Percentiles rank a stretch among this genome's conserved stretches.
Evolutionary conservation across 2,113 vertebrate genomes (phyloP).

Genomic region (Bettongia penicillata): DNA sequence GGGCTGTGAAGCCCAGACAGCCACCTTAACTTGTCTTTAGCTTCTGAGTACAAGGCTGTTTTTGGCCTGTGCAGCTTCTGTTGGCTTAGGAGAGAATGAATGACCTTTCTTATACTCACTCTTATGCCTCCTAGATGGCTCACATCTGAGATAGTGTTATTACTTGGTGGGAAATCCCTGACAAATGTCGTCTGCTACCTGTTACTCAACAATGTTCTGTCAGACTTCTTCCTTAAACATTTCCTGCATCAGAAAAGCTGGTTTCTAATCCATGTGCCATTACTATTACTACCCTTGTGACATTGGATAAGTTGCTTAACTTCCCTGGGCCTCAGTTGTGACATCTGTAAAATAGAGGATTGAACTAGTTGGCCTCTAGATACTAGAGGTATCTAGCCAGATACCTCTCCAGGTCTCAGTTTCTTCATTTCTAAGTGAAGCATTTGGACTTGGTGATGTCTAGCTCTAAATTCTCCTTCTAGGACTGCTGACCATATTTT

Average conservation of each 20-base stretch:
- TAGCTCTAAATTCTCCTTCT: background rate
- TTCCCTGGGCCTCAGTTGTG: background rate
- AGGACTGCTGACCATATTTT: too few relatives aligned
- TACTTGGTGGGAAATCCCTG: background rate
- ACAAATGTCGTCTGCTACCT: background rate
- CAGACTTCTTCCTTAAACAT: background rate
- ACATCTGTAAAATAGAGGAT: background rate
- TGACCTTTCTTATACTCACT: background rate
- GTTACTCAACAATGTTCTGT: background rate
- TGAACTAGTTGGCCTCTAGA: background rate
- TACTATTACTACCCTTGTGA: background rate
- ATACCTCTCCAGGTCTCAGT: background rate
- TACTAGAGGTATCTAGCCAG: background rate
- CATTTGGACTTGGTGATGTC: background rate
- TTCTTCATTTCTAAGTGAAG: background rate
- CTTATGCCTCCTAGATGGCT: background rate
- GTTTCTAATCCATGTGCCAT: background rate
- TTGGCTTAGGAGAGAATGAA: background rate
- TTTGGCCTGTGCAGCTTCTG: background rate
- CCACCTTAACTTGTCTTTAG: background rate
- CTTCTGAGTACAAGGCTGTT: background rate
- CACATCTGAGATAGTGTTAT: background rate
- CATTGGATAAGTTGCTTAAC: background rate
- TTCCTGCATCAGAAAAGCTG: background rate
- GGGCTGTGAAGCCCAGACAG: background rate